Base-by-base conservation (phyloP, 2,888 invertebrate species). In the Andrena bicolor region DNA sequence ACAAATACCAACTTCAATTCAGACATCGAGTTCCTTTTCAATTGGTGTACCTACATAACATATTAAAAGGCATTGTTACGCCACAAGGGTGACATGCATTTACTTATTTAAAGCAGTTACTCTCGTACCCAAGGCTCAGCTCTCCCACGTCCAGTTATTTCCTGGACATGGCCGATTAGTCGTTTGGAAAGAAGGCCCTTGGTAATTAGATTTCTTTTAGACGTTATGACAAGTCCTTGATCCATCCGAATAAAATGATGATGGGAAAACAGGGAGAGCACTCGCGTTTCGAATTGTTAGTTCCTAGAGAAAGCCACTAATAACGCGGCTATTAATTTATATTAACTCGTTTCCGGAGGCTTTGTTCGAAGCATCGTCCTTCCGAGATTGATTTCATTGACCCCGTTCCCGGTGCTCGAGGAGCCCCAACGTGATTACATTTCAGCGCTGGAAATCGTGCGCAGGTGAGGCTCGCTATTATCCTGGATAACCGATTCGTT, bases 311-410 rank as follows among this genome's bases (percentile, higher is more conserved):
- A 41, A 32, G 26, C 49, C 60, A 58, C 64, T 77, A 77, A 76
- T 73, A 76, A 56, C 72, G 48, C 41, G 28, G 8, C 23, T 53
- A 63, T 76, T 76, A 72, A 76, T 76, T 72, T 56, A 71, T 53
- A 77, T 77, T 77, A 77, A 63, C 60, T 32, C 32, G 58, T 65
- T 73, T 60, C 73, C 64, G 60, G 60, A 30, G 30, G 56, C 56
- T 77, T 77, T 73, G 58, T 65, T 10, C 64, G 16, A 32, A n/a
- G 48, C 72, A 48, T 41, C 64, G 76, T 13, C 64, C 63, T 32
- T 65, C 35, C 7, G 48, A 76, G 76, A 76, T 76, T 76, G 72
- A 75, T 61, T 75, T 75, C 41, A 41, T 75, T 68, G 75, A 66
- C 60, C 49, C 49, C 35, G 10, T 73, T 77, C 64, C 6, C 13